Base-by-base conservation (phyloP, 2,113 vertebrate species). In the Ivindomyrus marchei region DNA sequence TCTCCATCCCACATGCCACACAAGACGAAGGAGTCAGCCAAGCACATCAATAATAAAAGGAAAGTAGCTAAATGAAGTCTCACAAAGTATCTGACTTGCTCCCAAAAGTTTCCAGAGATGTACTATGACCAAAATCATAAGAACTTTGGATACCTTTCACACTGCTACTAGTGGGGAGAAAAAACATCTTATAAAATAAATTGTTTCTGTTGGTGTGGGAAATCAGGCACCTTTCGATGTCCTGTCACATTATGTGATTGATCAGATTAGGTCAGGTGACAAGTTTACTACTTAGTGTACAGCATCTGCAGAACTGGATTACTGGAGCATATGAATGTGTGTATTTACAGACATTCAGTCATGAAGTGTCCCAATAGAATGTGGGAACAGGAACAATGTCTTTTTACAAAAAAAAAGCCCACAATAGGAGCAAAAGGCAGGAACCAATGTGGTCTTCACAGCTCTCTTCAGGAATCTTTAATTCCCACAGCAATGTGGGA, bases 391-490 rank as follows among this genome's bases (percentile, higher is more conserved):
- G 70, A 74, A 47, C 49, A 49, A 66, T 86, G 53, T 66, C 9
- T 5, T 49, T 86, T 74, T 19, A 47, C 31, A 39, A 74, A 49
- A 36, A 17, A 36, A 31, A 77, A 77, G 1, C 13, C 62, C 62
- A 42, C 49, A 58, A 46, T 13, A 66, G 53, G 47, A 70, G 89
- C 46, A 86, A 89, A 94, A 91, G 50, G 87, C 90, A 92, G 93
- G 93, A 94, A 89, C 94, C 92, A 93, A 83, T 70, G 17, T 91
- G 89, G 89, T 90, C 94, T 93, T 92, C 91, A 56, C 53, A 91
- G 86, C 91, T 19, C 88, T 91, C 90, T 94, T 93, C 93, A 94
- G 92, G 91, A 93, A 93, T 93, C 92, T 92, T 92, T 95, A 93
- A 92, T 94, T 94, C 90, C 91, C 93, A 90, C 91, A 92, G 90